Evolutionary conservation across 2,888 invertebrate species (phyloP).

Genomic region (Cantharis flavilabris): DNA sequence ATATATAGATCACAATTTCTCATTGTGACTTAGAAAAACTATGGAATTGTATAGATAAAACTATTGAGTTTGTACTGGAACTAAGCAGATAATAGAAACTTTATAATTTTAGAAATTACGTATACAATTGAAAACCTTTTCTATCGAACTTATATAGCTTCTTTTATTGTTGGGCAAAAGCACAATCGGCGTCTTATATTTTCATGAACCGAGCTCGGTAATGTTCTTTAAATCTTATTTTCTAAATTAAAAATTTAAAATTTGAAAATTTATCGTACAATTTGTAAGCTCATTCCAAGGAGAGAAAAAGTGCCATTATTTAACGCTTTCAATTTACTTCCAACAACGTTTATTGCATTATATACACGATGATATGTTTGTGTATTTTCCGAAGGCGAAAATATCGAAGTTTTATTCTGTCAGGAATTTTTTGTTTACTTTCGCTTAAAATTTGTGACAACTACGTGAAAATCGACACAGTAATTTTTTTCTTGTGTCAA

Average conservation of each 20-base stretch:
- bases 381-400: neutral
- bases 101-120: neutral
- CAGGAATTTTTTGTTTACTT: neutral
- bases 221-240: neutral
- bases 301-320: neutral
- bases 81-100: neutral
- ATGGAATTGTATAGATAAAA: neutral
- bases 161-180: neutral
- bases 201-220: neutral
- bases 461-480: neutral
- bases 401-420: neutral
- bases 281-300: neutral
- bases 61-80: neutral
- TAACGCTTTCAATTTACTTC: neutral
- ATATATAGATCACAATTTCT: neutral
- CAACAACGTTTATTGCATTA: neutral
- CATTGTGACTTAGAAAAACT: neutral
- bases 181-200: neutral
- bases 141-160: neutral
- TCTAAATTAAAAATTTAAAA: neutral
- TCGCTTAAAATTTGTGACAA: neutral
- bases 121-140: neutral
- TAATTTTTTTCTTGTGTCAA: neutral
- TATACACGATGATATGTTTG: neutral
- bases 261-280: neutral